Base-by-base conservation (phyloP, 2,113 vertebrate genomes). In the Empidonax traillii region DNA sequence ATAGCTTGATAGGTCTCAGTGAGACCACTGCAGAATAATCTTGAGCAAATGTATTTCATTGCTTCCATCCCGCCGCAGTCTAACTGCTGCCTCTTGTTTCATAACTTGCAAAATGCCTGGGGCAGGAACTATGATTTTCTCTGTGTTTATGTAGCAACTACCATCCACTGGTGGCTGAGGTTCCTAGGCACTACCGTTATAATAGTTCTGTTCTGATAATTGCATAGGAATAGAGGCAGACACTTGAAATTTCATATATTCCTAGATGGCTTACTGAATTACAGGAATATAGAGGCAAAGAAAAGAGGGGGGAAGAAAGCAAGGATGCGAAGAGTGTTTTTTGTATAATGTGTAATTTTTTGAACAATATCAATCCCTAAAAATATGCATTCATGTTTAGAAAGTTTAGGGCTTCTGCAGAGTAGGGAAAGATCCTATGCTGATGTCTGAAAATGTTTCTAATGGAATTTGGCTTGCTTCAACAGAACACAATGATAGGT, bases 71-170 rank as follows among this genome's bases (percentile, higher is more conserved):
- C 0, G 2, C 77, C 24, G 9, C 56, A 67, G 68, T 78, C 84
- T 76, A 82, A 82, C 73, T 94, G 66, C 77, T 87, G 80, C 87
- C 66, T 87, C 69, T 94, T 55, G 61, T 93, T 95, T 87, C 66
- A 56, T 92, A 78, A 91, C 86, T 67, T 94, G 65, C 47, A 83
- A 76, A 92, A 53, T 81, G 80, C 86, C 76, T 84, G 68, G 52
- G 76, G 91, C 86, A 92, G 39, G 72, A 94, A 18, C 66, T 78
- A 33, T 47, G 72, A 69, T 93, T 94, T 95, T 66, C 53, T 86
- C 55, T 87, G 44, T 93, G 82, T 84, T 93, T 93, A 51, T 56
- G 87, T 52, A 91, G 91, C 56, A 96, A 24, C 76, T 59, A 89
- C 87, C 44, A 82, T 91, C 65, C 80, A 68, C 77, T 49, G 73